Evolutionary conservation across 2,113 vertebrate species (phyloP).

Genomic region (Phainopepla nitens): DNA sequence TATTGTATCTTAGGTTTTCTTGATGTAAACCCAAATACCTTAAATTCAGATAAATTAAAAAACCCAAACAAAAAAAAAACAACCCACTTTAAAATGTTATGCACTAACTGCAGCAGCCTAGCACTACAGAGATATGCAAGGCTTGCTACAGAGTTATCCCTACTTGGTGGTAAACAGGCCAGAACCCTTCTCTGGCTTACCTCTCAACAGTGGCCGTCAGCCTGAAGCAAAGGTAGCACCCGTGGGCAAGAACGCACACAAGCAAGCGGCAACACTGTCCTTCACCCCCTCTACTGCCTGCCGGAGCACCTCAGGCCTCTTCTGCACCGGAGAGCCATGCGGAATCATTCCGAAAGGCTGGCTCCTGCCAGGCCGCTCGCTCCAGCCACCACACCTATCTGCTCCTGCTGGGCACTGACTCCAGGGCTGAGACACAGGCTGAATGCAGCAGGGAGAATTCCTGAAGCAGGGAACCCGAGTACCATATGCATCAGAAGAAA

Average conservation of each 20-base stretch:
- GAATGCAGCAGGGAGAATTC: background rate
- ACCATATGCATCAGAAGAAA: background rate
- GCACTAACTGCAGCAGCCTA: background rate
- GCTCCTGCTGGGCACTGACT: background rate
- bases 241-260: background rate
- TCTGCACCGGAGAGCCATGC: background rate
- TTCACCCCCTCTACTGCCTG: conserved; percentile 8
- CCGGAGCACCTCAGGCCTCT: conserved; percentile 21
- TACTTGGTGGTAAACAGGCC: background rate
- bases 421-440: background rate
- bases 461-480: background rate
- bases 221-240: conserved; percentile 17
- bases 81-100: background rate
- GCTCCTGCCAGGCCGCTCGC: background rate
- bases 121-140: background rate
- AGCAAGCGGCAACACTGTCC: background rate
- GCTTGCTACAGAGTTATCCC: background rate
- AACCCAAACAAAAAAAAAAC: background rate
- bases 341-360: background rate
- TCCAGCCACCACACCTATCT: conserved; percentile 11
- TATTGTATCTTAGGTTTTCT: background rate
- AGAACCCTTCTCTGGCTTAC: conserved; percentile 15
- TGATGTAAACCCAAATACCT: background rate
- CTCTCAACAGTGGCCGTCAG: background rate
- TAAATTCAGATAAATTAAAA: background rate